phyloP scores from a whole-genome alignment of 1,140 invertebrate genomes.

The Heliconius himera region DNA sequence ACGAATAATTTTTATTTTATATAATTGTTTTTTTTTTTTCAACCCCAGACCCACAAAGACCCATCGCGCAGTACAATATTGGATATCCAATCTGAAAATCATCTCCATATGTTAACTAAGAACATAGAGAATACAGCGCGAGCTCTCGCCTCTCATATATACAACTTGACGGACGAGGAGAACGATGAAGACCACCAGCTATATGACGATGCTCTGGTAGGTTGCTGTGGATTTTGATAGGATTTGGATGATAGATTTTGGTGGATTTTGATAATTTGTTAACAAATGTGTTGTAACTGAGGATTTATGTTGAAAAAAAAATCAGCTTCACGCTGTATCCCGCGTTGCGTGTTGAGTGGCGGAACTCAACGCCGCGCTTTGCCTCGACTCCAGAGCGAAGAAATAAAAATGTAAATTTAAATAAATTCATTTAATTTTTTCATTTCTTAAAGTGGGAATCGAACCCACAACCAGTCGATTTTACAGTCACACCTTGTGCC shows the following conservation, averaged over 20 bases:
- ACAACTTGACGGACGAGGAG: conserved; percentile 87
- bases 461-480: too few relatives aligned
- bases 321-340: too few relatives aligned
- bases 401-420: too few relatives aligned
- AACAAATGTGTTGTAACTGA: too few relatives aligned
- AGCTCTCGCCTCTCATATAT: conserved; percentile 92
- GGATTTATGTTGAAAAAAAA: too few relatives aligned
- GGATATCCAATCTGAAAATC: conserved; percentile 47
- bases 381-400: too few relatives aligned
- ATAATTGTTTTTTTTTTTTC: not conserved
- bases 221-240: not conserved
- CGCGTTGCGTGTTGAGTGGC: too few relatives aligned
- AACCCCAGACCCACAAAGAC: conserved; percentile 64
- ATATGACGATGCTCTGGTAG: conserved; percentile 87
- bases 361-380: too few relatives aligned
- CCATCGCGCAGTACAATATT: conserved; percentile 57
- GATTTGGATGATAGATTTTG: not conserved
- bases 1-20: not conserved
- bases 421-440: too few relatives aligned
- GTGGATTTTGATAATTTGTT: not conserved
- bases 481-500: too few relatives aligned
- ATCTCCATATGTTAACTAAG: conserved; percentile 82
- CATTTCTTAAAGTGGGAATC: too few relatives aligned
- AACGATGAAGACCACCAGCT: conserved; percentile 76
- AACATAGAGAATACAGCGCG: conserved; percentile 92